Percentiles rank a stretch among this genome's conserved stretches.
Evolutionary conservation across 2,797 vertebrate species (phyloP).

Genomic region (Hyperoplus immaculatus): DNA sequence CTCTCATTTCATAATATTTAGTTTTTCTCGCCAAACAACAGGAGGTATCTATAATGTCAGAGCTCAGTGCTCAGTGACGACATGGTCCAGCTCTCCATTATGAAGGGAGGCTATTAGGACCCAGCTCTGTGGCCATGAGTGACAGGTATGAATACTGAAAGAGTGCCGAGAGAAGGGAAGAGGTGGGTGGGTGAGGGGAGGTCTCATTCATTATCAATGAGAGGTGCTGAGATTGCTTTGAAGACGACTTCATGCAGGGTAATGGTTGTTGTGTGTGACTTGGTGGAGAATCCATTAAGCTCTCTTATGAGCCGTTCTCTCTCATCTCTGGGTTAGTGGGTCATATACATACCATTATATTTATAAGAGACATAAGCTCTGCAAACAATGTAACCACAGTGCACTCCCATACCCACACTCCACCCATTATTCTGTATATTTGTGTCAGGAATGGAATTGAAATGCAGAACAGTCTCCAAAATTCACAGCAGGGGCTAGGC

Average conservation of each 20-base stretch:
- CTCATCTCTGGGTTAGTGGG: conserved; percentile 71
- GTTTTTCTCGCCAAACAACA: neutral
- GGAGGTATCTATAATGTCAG: conserved; percentile 19
- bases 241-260: conserved; percentile 70
- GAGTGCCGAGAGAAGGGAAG: neutral
- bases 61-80: conserved; percentile 18
- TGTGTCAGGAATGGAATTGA: conserved; percentile 39
- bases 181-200: neutral
- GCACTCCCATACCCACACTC: neutral
- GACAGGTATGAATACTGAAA: conserved; percentile 76
- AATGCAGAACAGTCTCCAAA: conserved; percentile 41
- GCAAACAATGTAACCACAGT: conserved; percentile 18
- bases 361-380: conserved; percentile 23
- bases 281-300: conserved; percentile 53
- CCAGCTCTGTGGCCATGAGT: conserved; percentile 60
- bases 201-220: conserved; percentile 84
- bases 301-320: conserved; percentile 42
- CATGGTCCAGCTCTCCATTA: conserved; percentile 21
- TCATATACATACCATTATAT: conserved; percentile 40
- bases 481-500: conserved; percentile 57
- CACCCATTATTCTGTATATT: conserved; percentile 8
- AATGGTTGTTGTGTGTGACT: conserved; percentile 48
- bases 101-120: conserved; percentile 51
- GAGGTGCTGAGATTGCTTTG: conserved; percentile 77
- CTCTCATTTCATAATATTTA: conserved; percentile 22